phyloP scores from a whole-genome alignment of 2,888 invertebrate genomes.

The Macaria notata region DNA sequence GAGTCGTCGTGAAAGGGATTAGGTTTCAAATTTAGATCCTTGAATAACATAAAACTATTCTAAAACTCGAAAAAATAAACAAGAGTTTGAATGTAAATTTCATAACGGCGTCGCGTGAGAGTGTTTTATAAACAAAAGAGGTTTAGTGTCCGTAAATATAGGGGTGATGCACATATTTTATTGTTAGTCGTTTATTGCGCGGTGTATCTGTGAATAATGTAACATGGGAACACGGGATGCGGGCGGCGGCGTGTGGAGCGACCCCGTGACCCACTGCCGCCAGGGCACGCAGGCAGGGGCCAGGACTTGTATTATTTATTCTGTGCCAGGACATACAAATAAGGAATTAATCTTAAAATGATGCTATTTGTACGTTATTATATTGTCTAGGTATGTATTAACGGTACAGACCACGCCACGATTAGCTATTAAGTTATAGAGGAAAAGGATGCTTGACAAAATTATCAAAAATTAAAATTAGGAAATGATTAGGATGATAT shows the following conservation, averaged over 20 bases:
- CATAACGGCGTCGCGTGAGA: constrained; percentile 22
- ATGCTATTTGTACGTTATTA: no score
- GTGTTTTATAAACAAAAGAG: constrained; percentile 29
- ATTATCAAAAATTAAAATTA: no score
- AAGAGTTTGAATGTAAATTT: constrained; percentile 15
- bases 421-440: no score
- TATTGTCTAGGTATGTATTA: no score
- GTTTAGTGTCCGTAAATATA: constrained; percentile 43
- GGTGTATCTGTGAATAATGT: constrained; percentile 60
- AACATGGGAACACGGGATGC: constrained; percentile 50
- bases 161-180: constrained; percentile 57
- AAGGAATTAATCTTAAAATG: no score
- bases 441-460: no score
- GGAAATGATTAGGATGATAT: no score
- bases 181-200: constrained; percentile 53
- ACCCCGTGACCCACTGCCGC: constrained; percentile 71
- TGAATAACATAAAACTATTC: neutral
- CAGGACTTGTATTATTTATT: no score
- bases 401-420: no score
- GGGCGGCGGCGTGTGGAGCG: constrained; percentile 51
- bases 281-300: constrained; percentile 3
- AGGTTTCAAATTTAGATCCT: neutral
- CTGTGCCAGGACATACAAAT: no score
- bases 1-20: no score
- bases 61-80: constrained; percentile 4